phyloP scores from a whole-genome alignment of 2,888 invertebrate species.

The Nomada hirtipes region DNA sequence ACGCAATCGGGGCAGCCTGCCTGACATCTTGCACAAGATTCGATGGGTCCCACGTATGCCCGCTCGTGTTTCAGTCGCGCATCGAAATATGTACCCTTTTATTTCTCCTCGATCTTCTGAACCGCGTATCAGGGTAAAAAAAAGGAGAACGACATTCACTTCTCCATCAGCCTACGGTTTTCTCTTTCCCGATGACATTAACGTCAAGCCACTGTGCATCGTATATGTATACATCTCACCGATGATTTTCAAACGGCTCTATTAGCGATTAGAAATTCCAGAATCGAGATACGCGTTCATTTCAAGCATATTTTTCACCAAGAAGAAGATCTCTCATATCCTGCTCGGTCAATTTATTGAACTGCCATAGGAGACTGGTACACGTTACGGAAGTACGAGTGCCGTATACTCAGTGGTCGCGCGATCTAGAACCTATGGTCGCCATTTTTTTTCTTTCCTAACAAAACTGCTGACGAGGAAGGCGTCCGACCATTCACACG shows the following conservation, averaged over 20 bases:
- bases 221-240: slow-evolving; percentile 17
- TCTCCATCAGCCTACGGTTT: slow-evolving; percentile 32
- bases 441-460: slow-evolving; percentile 59
- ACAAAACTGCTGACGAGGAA: slow-evolving; percentile 52
- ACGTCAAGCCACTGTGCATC: slow-evolving; percentile 34
- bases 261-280: slow-evolving; percentile 1
- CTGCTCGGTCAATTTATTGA: not conserved
- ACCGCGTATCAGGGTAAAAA: slow-evolving; percentile 17
- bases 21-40: slow-evolving; percentile 72
- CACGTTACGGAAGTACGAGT: slow-evolving; percentile 55
- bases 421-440: slow-evolving; percentile 54
- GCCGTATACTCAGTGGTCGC: slow-evolving; percentile 47
- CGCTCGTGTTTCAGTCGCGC: slow-evolving; percentile 38
- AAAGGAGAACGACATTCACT: slow-evolving; percentile 47
- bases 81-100: slow-evolving; percentile 42
- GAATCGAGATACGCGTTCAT: not conserved
- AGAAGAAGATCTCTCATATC: not conserved
- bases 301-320: not conserved
- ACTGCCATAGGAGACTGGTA: slow-evolving; percentile 19
- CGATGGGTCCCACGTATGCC: slow-evolving; percentile 51
- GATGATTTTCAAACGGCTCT: not conserved
- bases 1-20: slow-evolving; percentile 75
- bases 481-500: not conserved
- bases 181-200: slow-evolving; percentile 54
- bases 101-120: slow-evolving; percentile 15